Base-by-base conservation (phyloP, 2,888 invertebrate species). In the Stenchaetothrips biformis region DNA sequence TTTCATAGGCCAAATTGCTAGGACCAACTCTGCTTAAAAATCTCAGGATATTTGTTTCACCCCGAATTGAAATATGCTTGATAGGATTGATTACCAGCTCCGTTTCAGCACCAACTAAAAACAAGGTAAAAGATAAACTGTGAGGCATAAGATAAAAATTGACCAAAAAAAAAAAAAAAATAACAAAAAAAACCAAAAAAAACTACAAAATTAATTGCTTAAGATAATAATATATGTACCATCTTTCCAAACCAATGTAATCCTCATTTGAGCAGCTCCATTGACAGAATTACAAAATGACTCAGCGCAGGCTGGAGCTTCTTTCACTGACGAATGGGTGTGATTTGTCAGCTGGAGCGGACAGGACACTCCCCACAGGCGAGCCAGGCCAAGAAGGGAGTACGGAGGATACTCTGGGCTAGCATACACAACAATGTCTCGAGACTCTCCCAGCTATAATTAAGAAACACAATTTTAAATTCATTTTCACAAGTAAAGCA, bases 171-270 rank as follows among this genome's bases (percentile, higher is more conserved):
- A n/a, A 8, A 7, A 37, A 7, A 80, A 18, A 67, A 37, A 47
- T 77, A 21, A 74, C 16, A 25, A 49, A 27, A 81, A 48, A n/a
- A n/a, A n/a, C n/a, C n/a, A n/a, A n/a, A n/a, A n/a, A n/a, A n/a
- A n/a, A n/a, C n/a, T n/a, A n/a, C n/a, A n/a, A n/a, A n/a, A n/a
- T n/a, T n/a, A n/a, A 79, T 48, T 59, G 16, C 62, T 13, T 78
- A 47, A 49, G n/a, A 48, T n/a, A 80, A 78, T n/a, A 53, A 81
- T 7, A 21, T 25, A 86, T 88, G 89, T 89, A 94, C 94, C 91
- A 87, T 91, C 88, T 89, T 93, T 94, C 91, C 94, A 95, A 85
- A 95, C 93, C 85, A 95, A 87, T 83, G 90, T 90, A 48, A 94
- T 83, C 81, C 90, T 89, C 47, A 92, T 86, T 79, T 85, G 82